Evolutionary conservation across 37 sponge, comb jelly and placozoan genomes (phyloP).

Genomic region (Theonella swinhoei): DNA sequence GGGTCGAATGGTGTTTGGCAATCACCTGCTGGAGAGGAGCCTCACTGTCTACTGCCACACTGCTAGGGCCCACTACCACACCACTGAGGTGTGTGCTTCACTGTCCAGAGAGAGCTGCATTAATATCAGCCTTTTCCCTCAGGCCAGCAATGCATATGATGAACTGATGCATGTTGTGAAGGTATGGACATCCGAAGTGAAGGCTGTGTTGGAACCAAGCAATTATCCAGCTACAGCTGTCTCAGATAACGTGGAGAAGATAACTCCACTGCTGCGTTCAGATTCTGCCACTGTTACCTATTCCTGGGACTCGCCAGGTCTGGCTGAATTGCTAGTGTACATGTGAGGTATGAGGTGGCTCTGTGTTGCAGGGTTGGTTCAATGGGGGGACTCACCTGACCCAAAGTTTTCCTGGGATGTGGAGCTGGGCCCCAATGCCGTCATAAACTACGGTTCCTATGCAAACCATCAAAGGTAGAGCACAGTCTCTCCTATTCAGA

Average conservation of each 20-base stretch:
- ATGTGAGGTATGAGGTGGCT: neutral
- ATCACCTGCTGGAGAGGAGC: slow-evolving; percentile 41
- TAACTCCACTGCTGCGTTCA: slow-evolving; percentile 15
- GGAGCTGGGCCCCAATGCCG: slow-evolving; percentile 40
- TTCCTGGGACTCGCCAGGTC: slow-evolving; percentile 61
- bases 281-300: slow-evolving; percentile 33
- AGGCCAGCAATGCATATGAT: slow-evolving; percentile 62
- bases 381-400: slow-evolving; percentile 27
- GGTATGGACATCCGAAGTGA: neutral
- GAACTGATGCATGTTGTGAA: slow-evolving; percentile 51
- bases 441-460: slow-evolving; percentile 71
- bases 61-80: slow-evolving; percentile 46
- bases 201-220: slow-evolving; percentile 26
- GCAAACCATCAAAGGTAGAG: slow-evolving; percentile 52
- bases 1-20: slow-evolving; percentile 61
- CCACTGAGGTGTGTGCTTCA: slow-evolving; percentile 44
- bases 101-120: neutral
- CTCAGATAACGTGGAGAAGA: neutral
- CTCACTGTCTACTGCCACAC: slow-evolving; percentile 46
- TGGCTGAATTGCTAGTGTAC: neutral
- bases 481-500: neutral
- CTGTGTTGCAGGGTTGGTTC: slow-evolving; percentile 38
- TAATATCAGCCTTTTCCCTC: neutral
- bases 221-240: slow-evolving; percentile 1
- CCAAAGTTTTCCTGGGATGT: slow-evolving; percentile 62